A percentile compares a stretch with the other conserved stretches of the same genome.
Conservation (phyloP, 2,888 invertebrate species). For the Andrena minutula region DNA sequence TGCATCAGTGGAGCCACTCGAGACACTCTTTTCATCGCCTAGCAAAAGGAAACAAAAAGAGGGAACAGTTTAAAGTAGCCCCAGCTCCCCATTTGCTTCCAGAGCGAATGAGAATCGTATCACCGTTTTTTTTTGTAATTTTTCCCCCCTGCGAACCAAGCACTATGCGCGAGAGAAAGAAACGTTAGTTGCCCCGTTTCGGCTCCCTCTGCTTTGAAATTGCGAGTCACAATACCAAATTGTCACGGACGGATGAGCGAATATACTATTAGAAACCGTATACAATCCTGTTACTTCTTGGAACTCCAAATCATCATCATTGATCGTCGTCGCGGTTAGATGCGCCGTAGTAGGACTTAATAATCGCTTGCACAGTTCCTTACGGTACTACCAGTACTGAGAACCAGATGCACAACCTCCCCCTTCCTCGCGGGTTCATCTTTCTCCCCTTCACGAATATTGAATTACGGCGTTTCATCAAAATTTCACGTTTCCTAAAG, state of each 20-base stretch:
- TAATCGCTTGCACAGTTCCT: slow-evolving; percentile 20
- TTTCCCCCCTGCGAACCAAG: slow-evolving; percentile 5
- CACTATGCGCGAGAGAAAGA: slow-evolving; percentile 22
- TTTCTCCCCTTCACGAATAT: slow-evolving; percentile 46
- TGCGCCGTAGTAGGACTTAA: slow-evolving; percentile 12
- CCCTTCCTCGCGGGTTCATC: slow-evolving; percentile 24
- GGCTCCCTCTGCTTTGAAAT: slow-evolving; percentile 36
- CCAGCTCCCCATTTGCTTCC: not conserved
- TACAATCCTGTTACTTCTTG: slow-evolving; percentile 45
- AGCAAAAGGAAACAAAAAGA: not conserved
- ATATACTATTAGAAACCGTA: slow-evolving; percentile 38
- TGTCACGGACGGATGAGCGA: slow-evolving; percentile 28
- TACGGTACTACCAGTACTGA: slow-evolving; percentile 24
- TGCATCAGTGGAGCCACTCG: not conserved
- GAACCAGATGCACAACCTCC: slow-evolving; percentile 44
- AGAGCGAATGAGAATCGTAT: not conserved
- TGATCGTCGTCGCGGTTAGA: slow-evolving; percentile 11
- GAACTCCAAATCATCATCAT: slow-evolving; percentile 16
- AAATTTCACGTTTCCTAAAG: slow-evolving; percentile 45
- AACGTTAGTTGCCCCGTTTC: slow-evolving; percentile 28
- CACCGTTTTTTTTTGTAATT: not conserved
- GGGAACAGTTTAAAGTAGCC: not conserved
- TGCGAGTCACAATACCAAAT: slow-evolving; percentile 27
- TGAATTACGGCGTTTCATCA: slow-evolving; percentile 51
- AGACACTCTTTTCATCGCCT: not conserved